Conservation (phyloP, 2,113 vertebrate genomes). For the Nanorana parkeri region DNA sequence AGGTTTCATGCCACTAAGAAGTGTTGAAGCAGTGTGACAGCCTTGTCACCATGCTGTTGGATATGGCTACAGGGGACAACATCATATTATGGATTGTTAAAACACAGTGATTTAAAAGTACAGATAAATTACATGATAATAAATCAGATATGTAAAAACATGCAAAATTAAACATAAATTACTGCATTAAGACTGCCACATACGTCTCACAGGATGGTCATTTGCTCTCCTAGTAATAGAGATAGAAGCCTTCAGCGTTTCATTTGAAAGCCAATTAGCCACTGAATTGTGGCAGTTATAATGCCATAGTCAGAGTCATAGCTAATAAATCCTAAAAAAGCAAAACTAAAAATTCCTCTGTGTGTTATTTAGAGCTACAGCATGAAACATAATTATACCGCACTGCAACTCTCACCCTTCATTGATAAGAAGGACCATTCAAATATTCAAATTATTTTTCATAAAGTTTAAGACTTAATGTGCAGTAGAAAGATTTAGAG, state of each 20-base stretch:
- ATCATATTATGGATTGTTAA: neutral
- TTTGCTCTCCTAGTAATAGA: neutral
- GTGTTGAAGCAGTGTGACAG: neutral
- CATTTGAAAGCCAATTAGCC: slow-evolving; percentile 19
- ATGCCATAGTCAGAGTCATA: neutral
- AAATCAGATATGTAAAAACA: neutral
- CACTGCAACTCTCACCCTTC: too few relatives aligned
- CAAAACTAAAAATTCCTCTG: neutral
- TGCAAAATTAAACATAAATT: neutral
- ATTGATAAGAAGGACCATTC: too few relatives aligned
- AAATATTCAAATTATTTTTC: too few relatives aligned
- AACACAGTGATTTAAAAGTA: slow-evolving; percentile 3
- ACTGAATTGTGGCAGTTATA: neutral
- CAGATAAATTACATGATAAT: slow-evolving; percentile 14
- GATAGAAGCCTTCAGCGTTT: neutral
- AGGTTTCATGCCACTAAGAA: slow-evolving; percentile 17
- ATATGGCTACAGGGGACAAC: slow-evolving; percentile 19
- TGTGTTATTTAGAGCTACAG: neutral
- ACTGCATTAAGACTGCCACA: neutral
- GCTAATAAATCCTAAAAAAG: neutral
- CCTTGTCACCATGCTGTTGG: slow-evolving; percentile 5
- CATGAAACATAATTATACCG: too few relatives aligned
- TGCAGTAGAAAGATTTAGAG: too few relatives aligned
- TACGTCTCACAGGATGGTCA: slow-evolving; percentile 8
- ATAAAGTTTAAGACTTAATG: too few relatives aligned